Conservation (phyloP, 2,888 invertebrate genomes). For the Stenodema calcarata region DNA sequence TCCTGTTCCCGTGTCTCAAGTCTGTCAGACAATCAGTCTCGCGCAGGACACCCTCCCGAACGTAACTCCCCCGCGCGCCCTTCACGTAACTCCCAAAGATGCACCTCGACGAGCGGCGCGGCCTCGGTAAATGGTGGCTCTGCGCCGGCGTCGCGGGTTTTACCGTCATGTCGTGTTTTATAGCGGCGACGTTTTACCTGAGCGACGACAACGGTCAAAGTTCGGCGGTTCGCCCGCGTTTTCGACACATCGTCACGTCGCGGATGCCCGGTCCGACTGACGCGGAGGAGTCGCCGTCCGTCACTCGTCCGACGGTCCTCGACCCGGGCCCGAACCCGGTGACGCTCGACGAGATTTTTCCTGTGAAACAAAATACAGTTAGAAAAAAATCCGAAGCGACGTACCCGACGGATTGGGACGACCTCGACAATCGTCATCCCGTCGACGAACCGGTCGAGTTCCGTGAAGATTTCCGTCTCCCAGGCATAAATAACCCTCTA, state of each 20-base stretch:
- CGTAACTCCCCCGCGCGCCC: not conserved
- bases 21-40: not conserved
- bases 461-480: constrained; percentile 57
- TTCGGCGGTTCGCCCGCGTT: constrained; percentile 33
- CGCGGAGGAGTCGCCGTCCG: not conserved
- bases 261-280: constrained; percentile 47
- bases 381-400: constrained; percentile 33
- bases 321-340: constrained; percentile 44
- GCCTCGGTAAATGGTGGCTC: constrained; percentile 58
- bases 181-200: constrained; percentile 58
- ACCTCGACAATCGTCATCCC: not conserved
- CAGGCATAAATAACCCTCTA: not conserved
- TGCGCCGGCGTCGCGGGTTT: constrained; percentile 57
- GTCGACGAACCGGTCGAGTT: constrained; percentile 61
- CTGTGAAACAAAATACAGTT: constrained; percentile 22
- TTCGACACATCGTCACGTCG: constrained; percentile 29
- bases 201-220: constrained; percentile 52
- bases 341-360: constrained; percentile 35
- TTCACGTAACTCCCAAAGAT: not conserved
- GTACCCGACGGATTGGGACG: not conserved
- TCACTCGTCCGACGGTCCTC: not conserved
- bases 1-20: not conserved
- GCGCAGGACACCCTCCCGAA: not conserved
- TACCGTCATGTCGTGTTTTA: constrained; percentile 57
- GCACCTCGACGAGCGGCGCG: constrained; percentile 37